phyloP scores from a whole-genome alignment of 1,140 invertebrate species.

The Drosophila virilis region DNA sequence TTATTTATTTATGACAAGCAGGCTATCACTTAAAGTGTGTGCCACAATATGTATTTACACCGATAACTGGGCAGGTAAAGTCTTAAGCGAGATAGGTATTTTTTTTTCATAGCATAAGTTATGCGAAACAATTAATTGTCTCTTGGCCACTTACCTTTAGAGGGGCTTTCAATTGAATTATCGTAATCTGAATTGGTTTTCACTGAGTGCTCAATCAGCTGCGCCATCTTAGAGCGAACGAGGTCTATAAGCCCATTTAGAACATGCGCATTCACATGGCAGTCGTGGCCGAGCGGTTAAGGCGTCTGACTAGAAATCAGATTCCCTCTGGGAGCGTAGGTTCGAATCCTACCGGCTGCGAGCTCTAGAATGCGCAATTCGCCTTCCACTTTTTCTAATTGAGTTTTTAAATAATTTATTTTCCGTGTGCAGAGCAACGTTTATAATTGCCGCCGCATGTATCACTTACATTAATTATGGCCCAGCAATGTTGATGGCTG shows the following conservation, averaged over 20 bases:
- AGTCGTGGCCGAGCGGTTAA: slow-evolving; percentile 94
- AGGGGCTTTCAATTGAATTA: too few relatives aligned
- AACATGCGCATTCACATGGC: slow-evolving; percentile 66
- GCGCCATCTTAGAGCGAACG: not conserved
- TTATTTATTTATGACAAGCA: too few relatives aligned
- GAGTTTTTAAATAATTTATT: not conserved
- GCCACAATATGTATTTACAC: too few relatives aligned
- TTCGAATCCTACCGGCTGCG: slow-evolving; percentile 94
- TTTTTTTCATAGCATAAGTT: too few relatives aligned
- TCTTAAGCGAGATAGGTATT: too few relatives aligned
- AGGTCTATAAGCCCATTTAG: not conserved
- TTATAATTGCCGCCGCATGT: not conserved
- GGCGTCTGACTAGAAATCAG: slow-evolving; percentile 94
- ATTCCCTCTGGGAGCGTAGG: slow-evolving; percentile 94
- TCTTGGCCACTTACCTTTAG: too few relatives aligned
- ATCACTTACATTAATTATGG: not conserved
- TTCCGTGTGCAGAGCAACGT: not conserved
- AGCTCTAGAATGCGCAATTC: not conserved
- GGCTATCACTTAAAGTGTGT: too few relatives aligned
- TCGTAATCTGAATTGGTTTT: not conserved
- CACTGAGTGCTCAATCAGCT: not conserved
- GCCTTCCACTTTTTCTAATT: slow-evolving; percentile 1
- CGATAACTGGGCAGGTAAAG: too few relatives aligned
- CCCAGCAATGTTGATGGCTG: not conserved
- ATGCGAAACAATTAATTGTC: too few relatives aligned